Evolutionary conservation across 2,888 invertebrate genomes (phyloP).

Genomic region (Iphiclides podalirius): DNA sequence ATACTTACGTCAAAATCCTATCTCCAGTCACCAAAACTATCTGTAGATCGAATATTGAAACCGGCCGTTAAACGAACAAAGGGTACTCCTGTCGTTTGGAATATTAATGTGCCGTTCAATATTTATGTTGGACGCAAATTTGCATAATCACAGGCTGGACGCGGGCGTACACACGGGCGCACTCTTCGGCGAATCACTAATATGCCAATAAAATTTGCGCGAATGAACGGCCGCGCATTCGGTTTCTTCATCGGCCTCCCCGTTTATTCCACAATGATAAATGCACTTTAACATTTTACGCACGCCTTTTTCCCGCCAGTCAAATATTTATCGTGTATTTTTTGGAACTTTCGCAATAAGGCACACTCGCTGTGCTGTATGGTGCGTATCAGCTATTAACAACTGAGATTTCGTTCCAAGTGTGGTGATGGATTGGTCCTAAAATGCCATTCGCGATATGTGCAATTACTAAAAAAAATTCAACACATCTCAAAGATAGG

Average conservation of each 20-base stretch:
- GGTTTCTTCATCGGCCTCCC: slow-evolving; percentile 20
- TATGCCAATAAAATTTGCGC: slow-evolving; percentile 69
- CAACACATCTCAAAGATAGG: too few relatives aligned
- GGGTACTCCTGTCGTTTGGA: slow-evolving; percentile 72
- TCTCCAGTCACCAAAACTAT: too few relatives aligned
- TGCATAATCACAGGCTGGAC: slow-evolving; percentile 76
- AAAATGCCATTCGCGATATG: too few relatives aligned
- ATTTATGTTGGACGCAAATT: slow-evolving; percentile 77
- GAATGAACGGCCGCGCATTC: slow-evolving; percentile 12
- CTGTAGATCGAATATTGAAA: too few relatives aligned
- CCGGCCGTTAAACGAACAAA: slow-evolving; percentile 68
- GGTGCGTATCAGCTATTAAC: too few relatives aligned
- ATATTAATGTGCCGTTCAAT: slow-evolving; percentile 78
- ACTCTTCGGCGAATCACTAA: slow-evolving; percentile 61
- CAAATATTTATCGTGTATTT: slow-evolving; percentile 1
- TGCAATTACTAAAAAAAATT: too few relatives aligned
- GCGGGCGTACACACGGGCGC: slow-evolving; percentile 41
- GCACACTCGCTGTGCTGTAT: too few relatives aligned
- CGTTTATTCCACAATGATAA: slow-evolving; percentile 19
- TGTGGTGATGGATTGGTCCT: too few relatives aligned
- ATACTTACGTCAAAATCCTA: too few relatives aligned
- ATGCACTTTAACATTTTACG: slow-evolving; percentile 14
- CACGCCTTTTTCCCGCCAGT: not conserved
- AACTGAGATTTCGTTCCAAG: too few relatives aligned
- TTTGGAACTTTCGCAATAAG: too few relatives aligned